These are phyloP conservation scores for Cariama cristata DNA, from an alignment of 2,113 vertebrate species.

Conservation along the genomic window DNA sequence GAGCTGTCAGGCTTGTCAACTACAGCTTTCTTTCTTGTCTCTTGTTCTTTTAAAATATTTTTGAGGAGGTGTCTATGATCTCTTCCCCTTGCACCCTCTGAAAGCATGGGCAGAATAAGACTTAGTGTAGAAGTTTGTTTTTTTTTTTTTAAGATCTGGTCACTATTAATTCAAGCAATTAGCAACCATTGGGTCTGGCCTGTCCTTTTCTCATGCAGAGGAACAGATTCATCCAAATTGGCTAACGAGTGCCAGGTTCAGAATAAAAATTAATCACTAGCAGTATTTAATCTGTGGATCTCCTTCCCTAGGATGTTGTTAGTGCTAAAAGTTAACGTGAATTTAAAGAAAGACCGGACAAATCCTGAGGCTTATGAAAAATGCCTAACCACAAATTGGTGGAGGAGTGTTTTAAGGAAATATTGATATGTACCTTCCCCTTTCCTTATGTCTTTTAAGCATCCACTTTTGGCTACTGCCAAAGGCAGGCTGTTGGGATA, in stretches of 20 bases:
- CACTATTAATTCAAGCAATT: neutral
- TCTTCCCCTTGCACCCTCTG: neutral
- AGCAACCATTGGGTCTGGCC: neutral
- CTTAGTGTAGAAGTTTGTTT: neutral
- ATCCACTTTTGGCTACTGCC: neutral
- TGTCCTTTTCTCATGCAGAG: neutral
- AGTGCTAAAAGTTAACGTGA: accelerated
- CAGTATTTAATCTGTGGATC: neutral
- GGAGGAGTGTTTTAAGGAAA: neutral
- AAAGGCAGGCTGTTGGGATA: neutral
- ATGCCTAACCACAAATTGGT: neutral
- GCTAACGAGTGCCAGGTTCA: neutral
- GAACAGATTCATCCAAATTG: neutral
- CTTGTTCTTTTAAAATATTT: neutral
- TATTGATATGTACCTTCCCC: neutral
- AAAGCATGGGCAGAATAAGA: neutral
- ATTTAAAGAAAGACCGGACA: neutral
- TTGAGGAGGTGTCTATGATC: neutral
- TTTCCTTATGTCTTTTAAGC: neutral
- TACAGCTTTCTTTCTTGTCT: neutral
- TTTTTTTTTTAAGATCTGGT: neutral
- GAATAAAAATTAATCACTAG: neutral
- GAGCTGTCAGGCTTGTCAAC: neutral
- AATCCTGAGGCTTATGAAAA: neutral
- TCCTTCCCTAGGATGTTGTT: neutral